Evolutionary conservation across 2,797 vertebrate species (phyloP).

Genomic region (Atherinosoma microstoma): DNA sequence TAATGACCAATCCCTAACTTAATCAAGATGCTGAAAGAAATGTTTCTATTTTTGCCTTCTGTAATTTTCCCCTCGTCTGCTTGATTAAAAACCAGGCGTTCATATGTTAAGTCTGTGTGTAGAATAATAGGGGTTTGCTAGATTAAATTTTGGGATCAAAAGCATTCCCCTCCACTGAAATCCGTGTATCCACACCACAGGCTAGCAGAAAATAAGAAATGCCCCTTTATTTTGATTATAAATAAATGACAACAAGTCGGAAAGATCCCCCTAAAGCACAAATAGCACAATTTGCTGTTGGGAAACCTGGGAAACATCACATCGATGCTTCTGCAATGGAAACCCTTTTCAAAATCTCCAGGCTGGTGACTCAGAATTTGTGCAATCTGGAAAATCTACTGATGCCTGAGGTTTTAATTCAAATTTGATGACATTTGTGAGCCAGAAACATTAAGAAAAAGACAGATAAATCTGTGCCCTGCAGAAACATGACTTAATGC

Average conservation of each 20-base stretch:
- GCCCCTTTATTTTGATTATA: background rate
- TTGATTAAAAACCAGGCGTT: background rate
- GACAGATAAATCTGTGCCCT: background rate
- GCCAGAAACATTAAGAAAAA: too few relatives aligned
- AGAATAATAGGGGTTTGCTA: background rate
- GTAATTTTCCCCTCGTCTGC: background rate
- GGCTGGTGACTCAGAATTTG: too few relatives aligned
- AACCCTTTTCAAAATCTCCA: too few relatives aligned
- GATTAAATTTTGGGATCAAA: too few relatives aligned
- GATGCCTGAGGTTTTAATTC: background rate
- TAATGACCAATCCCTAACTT: slow-evolving; percentile 16
- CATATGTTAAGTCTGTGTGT: background rate
- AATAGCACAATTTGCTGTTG: too few relatives aligned
- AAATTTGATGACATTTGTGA: background rate
- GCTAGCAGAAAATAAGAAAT: too few relatives aligned
- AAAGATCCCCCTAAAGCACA: background rate
- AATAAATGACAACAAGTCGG: background rate
- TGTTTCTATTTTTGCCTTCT: background rate
- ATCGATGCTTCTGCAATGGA: too few relatives aligned
- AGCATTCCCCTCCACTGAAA: too few relatives aligned
- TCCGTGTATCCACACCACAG: background rate
- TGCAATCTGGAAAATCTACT: background rate
- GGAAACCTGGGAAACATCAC: too few relatives aligned
- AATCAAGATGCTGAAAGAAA: slow-evolving; percentile 14
- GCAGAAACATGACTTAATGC: background rate